These are phyloP conservation scores for Ahaetulla prasina DNA, from an alignment of 2,113 vertebrate genomes.

Conservation along the genomic window DNA sequence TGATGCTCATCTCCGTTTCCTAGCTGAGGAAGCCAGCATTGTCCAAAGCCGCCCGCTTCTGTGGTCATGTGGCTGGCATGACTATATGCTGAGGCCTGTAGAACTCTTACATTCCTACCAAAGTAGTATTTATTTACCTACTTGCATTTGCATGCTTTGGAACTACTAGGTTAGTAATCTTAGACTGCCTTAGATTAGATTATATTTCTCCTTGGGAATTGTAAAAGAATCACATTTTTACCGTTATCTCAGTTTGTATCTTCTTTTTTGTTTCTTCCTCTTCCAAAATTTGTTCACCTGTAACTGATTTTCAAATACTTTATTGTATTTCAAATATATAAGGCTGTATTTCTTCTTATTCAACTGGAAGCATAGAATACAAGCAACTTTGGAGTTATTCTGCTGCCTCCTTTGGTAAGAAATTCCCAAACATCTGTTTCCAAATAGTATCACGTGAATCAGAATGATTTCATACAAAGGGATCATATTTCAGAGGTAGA, in stretches of 20 bases:
- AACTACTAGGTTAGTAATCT: background rate
- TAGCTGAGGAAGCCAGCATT: background rate
- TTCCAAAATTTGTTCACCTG: constrained; percentile 53
- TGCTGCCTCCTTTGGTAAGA: background rate
- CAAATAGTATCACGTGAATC: background rate
- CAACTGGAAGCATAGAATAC: background rate
- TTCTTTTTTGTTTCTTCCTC: constrained; percentile 31
- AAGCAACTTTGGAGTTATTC: background rate
- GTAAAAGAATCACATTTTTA: constrained; percentile 35
- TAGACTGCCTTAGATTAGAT: background rate
- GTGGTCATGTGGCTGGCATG: too few species aligned
- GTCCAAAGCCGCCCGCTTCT: background rate
- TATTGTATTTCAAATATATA: background rate
- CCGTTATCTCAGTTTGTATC: constrained; percentile 52
- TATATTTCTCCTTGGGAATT: background rate
- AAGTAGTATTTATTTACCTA: background rate
- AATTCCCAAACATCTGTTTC: too few species aligned
- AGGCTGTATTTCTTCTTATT: background rate
- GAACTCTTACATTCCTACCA: background rate
- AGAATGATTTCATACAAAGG: background rate
- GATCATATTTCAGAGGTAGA: background rate
- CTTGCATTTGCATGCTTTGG: background rate
- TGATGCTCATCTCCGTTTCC: background rate
- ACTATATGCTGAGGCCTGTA: background rate
- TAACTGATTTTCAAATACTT: constrained; percentile 34